Evolutionary conservation across 2,888 invertebrate species (phyloP).

Genomic region (Leucophenga montana): DNA sequence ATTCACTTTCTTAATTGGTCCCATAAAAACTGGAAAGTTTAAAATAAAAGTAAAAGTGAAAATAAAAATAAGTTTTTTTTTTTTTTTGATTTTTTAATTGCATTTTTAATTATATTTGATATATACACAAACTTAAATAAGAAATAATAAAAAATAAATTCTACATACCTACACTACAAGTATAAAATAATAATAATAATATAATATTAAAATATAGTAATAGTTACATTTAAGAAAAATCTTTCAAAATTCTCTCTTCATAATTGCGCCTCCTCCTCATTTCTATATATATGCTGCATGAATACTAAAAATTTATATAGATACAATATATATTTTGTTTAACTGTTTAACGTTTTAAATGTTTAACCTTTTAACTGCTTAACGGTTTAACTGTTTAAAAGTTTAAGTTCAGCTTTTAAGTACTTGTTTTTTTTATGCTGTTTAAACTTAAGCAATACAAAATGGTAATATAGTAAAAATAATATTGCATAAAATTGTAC

Average conservation of each 20-base stretch:
- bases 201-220: conserved; percentile 65
- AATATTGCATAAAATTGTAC: conserved; percentile 12
- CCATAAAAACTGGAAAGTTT: not conserved
- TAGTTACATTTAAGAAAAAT: conserved; percentile 64
- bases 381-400: conserved; percentile 14
- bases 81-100: conserved; percentile 54
- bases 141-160: conserved; percentile 65
- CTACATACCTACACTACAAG: conserved; percentile 71
- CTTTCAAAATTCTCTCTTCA: conserved; percentile 44
- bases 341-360: no score
- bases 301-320: not conserved
- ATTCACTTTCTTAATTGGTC: not conserved
- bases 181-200: conserved; percentile 57
- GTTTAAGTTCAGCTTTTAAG: conserved; percentile 33
- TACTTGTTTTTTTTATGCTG: conserved; percentile 36
- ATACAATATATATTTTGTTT: not conserved
- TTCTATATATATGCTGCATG: not conserved
- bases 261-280: not conserved
- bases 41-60: conserved; percentile 20
- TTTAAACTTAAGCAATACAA: conserved; percentile 35
- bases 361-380: no score
- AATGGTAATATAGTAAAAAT: conserved; percentile 33
- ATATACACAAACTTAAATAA: conserved; percentile 68
- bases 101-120: conserved; percentile 54
- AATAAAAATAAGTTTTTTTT: conserved; percentile 40